Percentiles rank a stretch among this genome's conserved stretches.
These are phyloP conservation scores for Sebastes minor DNA, from an alignment of 2,797 vertebrate genomes.

Conservation along the genomic window DNA sequence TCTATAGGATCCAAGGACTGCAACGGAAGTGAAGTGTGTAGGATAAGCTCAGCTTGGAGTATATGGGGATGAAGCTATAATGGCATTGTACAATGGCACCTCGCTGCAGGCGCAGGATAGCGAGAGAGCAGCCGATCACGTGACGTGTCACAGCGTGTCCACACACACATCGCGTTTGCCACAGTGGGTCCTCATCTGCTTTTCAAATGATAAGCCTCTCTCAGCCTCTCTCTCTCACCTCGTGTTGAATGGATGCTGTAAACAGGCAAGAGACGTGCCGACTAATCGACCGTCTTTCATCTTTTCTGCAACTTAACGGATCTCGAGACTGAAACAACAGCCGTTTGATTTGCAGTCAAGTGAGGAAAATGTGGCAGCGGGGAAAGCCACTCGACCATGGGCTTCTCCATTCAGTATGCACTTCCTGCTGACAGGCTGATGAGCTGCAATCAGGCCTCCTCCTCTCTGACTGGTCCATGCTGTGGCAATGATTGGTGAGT, in stretches of 20 bases:
- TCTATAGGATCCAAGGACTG: constrained; percentile 33
- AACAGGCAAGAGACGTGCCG: neutral
- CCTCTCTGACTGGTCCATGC: constrained; percentile 29
- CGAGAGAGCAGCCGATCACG: constrained; percentile 1
- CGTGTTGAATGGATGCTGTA: constrained; percentile 2
- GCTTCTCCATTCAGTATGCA: constrained; percentile 14
- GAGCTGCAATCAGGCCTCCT: constrained; percentile 62
- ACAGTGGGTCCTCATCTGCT: constrained; percentile 9
- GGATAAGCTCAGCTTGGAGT: constrained; percentile 33
- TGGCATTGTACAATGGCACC: constrained; percentile 8
- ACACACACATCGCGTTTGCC: constrained; percentile 1
- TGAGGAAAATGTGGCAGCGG: constrained; percentile 24
- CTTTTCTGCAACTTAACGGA: constrained; percentile 32
- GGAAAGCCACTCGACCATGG: constrained; percentile 46
- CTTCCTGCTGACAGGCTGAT: constrained; percentile 61
- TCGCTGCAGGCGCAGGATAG: constrained; percentile 38
- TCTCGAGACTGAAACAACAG: constrained; percentile 53
- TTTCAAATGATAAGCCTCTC: constrained; percentile 34
- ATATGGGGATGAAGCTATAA: neutral
- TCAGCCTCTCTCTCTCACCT: neutral
- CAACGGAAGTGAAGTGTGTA: constrained; percentile 24
- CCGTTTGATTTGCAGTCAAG: constrained; percentile 47
- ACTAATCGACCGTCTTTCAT: constrained; percentile 32
- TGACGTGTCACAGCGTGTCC: constrained; percentile 5
- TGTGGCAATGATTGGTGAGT: constrained; percentile 42